Base-by-base conservation (phyloP, 2,113 vertebrate species). In the Phylloscopus trochilus region DNA sequence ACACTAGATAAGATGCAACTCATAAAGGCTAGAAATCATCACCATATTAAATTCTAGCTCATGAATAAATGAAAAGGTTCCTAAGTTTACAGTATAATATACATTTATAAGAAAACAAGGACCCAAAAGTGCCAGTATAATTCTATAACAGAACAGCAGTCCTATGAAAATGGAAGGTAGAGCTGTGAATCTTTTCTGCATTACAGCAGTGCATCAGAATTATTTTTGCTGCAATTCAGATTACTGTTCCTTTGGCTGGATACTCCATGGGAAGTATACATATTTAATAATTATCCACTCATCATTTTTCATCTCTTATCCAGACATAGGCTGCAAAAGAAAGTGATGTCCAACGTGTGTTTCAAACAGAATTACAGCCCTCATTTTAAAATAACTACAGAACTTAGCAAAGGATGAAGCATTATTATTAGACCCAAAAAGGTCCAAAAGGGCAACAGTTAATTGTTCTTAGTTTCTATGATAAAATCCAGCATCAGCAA, bases 1-100 rank as follows among this genome's bases (percentile, higher is more conserved):
- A 62, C 86, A 9, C 60, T 83, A 20, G 41, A 33, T 70, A 97
- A 98, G 95, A 87, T 90, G 95, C 90, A 93, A 97, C 97, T 97
- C 97, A 96, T 98, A 98, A 97, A 97, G 96, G 87, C 79, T 68
- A 90, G 95, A 97, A 97, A 97, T 97, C 97, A 97, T 96, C 96
- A 93, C 90, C 78, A 90, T 95, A 97, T 98, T 98, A 98, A 98
- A 98, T 98, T 94, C 95, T 89, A 72, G 78, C 96, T 98, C 96
- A 98, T 98, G 97, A 98, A 98, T 98, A 98, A 98, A 94, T 98
- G 67, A 98, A 97, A 95, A 97, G 94, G 83, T 92, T 96, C 91
- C 96, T 95, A 97, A 97, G 97, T 98, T 97, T 98, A 96, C 97
- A 97, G 96, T 87, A 92, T 95, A 97, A 98, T 97, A 97, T 97